Conservation (phyloP, 2,113 vertebrate species). For the Nothobranchius furzeri region DNA sequence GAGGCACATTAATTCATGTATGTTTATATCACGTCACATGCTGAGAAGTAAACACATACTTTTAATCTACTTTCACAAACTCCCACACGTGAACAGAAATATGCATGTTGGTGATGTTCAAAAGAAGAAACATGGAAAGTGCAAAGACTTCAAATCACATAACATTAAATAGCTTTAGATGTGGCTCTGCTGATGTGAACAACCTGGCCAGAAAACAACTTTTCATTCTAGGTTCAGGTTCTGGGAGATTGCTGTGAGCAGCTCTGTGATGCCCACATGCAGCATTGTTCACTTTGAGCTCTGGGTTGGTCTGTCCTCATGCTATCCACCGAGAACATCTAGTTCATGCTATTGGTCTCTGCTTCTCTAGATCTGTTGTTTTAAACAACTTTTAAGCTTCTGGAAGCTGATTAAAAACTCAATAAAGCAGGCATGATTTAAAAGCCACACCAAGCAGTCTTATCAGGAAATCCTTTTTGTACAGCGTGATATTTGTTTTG, state of each 20-base stretch:
- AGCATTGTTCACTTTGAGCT: no score
- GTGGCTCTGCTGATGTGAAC: not conserved
- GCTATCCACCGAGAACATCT: no score
- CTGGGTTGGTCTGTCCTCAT: no score
- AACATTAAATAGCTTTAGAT: not conserved
- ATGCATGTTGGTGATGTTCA: slow-evolving; percentile 24
- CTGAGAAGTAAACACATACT: slow-evolving; percentile 3
- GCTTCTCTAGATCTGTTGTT: no score
- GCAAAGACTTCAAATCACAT: not conserved
- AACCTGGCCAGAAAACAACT: not conserved
- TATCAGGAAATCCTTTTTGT: not conserved
- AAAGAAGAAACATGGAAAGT: slow-evolving; percentile 12
- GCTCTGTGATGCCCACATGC: no score
- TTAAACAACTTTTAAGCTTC: not conserved
- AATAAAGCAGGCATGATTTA: no score
- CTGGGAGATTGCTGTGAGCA: no score
- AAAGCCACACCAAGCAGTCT: not conserved
- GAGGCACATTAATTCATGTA: slow-evolving; percentile 22
- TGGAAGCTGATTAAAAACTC: not conserved
- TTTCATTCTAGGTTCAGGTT: no score
- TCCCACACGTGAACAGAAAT: not conserved
- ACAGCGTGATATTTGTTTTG: not conserved
- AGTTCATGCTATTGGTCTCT: no score
- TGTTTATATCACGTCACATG: not conserved
- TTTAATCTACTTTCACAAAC: not conserved